These are phyloP conservation scores for Damaliscus lunatus DNA, from an alignment of 2,113 vertebrate genomes.

Conservation along the genomic window DNA sequence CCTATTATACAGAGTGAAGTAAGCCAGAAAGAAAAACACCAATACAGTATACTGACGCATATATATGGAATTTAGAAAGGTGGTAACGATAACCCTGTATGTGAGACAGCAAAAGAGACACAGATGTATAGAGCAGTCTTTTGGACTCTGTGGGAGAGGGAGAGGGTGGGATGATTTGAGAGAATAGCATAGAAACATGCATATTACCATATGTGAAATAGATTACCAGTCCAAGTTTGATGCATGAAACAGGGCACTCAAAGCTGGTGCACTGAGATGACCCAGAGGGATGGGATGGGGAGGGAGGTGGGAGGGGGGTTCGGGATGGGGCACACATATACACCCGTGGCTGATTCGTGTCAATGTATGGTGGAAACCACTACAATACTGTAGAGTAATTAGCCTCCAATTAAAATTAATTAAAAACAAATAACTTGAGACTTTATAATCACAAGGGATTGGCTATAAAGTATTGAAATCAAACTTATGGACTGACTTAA, in stretches of 20 bases:
- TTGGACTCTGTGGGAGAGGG: not conserved
- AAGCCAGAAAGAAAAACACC: too few relatives aligned
- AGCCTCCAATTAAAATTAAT: not conserved
- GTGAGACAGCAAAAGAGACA: too few relatives aligned
- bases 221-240: not conserved
- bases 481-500: not conserved
- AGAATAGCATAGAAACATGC: not conserved
- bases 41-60: too few relatives aligned
- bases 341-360: not conserved
- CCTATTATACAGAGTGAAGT: too few relatives aligned
- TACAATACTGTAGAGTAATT: not conserved
- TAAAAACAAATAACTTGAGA: not conserved
- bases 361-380: not conserved
- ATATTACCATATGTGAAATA: not conserved
- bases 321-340: not conserved
- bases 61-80: too few relatives aligned
- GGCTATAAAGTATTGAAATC: too few relatives aligned
- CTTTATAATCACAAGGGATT: not conserved
- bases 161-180: not conserved
- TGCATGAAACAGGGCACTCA: not conserved
- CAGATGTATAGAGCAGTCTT: not conserved
- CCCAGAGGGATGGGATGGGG: not conserved
- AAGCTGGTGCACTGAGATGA: fast-evolving
- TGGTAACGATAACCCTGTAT: too few relatives aligned
- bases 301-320: not conserved